phyloP scores from a whole-genome alignment of 1,140 invertebrate species.

The Tetragnatha versicolor region DNA sequence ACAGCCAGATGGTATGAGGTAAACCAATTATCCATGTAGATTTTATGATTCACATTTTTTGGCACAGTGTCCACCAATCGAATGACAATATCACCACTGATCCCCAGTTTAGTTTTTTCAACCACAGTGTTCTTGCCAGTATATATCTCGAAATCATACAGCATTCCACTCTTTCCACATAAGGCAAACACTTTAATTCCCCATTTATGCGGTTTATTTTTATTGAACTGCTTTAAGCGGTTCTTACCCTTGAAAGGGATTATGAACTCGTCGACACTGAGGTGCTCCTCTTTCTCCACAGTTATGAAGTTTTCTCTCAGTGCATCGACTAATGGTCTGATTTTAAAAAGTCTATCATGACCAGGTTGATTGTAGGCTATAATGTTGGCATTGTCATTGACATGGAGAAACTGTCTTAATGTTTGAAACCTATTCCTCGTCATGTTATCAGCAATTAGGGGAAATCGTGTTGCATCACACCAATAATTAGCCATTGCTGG shows the following conservation, averaged over 20 bases:
- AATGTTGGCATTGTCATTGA: not conserved
- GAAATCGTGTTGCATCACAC: too few relatives aligned
- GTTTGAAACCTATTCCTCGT: not conserved
- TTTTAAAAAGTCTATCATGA: conserved; percentile 7
- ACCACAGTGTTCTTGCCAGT: not conserved
- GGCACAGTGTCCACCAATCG: not conserved
- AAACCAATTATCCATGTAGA: too few relatives aligned
- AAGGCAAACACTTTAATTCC: conserved; percentile 17
- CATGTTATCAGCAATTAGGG: too few relatives aligned
- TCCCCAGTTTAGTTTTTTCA: not conserved
- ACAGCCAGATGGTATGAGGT: too few relatives aligned
- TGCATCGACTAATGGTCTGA: not conserved
- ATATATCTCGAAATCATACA: conserved; percentile 1
- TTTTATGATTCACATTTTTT: too few relatives aligned
- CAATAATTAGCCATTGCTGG: too few relatives aligned
- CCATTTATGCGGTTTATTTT: conserved; percentile 10
- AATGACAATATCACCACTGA: not conserved
- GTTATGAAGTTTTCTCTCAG: not conserved
- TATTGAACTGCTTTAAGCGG: conserved; percentile 14
- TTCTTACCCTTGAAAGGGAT: conserved; percentile 16
- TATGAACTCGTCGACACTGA: conserved; percentile 8
- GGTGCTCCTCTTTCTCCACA: conserved; percentile 1
- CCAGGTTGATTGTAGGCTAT: not conserved
- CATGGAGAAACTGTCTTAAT: not conserved
- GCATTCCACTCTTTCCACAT: not conserved